Percentiles rank a stretch among this genome's conserved stretches.
phyloP scores from a whole-genome alignment of 2,113 vertebrate species.

The Sylvilagus bachmani region DNA sequence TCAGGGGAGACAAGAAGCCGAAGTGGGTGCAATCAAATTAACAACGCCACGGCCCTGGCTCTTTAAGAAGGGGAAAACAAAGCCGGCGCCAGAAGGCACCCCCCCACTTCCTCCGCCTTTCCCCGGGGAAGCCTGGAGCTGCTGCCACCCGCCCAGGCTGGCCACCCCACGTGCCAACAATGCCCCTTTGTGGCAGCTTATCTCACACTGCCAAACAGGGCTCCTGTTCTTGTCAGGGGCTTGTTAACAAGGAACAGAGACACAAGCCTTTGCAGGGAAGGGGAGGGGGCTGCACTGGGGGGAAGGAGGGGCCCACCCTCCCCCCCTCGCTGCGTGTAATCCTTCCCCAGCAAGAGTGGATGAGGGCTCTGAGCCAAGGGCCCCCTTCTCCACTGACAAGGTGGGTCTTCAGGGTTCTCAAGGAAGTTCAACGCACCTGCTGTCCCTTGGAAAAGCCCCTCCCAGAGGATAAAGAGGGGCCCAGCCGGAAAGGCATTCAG shows the following conservation, averaged over 20 bases:
- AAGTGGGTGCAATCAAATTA: conserved; percentile 88
- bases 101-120: conserved; percentile 25
- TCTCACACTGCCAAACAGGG: conserved; percentile 76
- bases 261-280: background rate
- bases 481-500: background rate
- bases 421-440: background rate
- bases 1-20: conserved; percentile 87
- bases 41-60: conserved; percentile 80
- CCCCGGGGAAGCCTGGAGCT: conserved; percentile 47
- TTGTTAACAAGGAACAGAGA: conserved; percentile 81
- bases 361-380: background rate
- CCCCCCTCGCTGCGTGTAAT: background rate
- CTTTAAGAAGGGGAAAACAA: conserved; percentile 75
- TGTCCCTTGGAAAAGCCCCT: background rate
- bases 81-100: conserved; percentile 74
- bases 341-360: conserved; percentile 30
- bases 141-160: fast-evolving
- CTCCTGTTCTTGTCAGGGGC: conserved; percentile 11
- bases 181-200: conserved; percentile 84
- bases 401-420: background rate
- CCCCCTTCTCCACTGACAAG: background rate
- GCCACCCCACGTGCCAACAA: background rate
- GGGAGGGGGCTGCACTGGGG: background rate
- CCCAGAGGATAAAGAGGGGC: background rate
- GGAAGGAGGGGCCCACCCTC: background rate